Evolutionary conservation across 2,113 vertebrate species (phyloP).

Genomic region (Notechis scutatus): DNA sequence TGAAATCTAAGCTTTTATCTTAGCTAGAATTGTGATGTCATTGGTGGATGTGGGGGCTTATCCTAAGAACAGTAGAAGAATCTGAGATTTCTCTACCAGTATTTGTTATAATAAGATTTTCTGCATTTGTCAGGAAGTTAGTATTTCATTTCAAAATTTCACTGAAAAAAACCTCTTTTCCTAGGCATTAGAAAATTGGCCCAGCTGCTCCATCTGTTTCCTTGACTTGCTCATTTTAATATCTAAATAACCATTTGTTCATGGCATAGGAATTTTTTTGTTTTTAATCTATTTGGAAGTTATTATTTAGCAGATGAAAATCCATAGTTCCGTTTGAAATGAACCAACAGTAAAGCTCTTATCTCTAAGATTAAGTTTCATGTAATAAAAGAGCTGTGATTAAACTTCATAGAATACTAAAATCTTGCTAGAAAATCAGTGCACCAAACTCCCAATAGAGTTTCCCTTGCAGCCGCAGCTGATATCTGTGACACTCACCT

Average conservation of each 20-base stretch:
- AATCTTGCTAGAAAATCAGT: neutral
- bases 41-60: neutral
- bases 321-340: neutral
- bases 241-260: neutral
- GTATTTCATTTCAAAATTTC: neutral
- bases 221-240: neutral
- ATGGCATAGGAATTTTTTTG: neutral
- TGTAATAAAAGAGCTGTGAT: neutral
- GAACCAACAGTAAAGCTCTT: neutral
- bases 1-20: neutral
- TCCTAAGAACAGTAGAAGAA: neutral
- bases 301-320: neutral
- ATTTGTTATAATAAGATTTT: neutral
- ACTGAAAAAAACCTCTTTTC: neutral
- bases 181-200: neutral
- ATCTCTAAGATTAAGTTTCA: neutral
- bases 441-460: neutral
- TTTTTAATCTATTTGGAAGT: neutral
- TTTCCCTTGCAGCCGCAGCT: neutral
- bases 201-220: neutral
- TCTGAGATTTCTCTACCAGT: neutral
- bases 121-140: neutral
- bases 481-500: conserved; percentile 60
- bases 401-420: neutral
- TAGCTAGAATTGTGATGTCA: neutral